Base-by-base conservation (phyloP, 2,888 invertebrate species). In the Actias luna region DNA sequence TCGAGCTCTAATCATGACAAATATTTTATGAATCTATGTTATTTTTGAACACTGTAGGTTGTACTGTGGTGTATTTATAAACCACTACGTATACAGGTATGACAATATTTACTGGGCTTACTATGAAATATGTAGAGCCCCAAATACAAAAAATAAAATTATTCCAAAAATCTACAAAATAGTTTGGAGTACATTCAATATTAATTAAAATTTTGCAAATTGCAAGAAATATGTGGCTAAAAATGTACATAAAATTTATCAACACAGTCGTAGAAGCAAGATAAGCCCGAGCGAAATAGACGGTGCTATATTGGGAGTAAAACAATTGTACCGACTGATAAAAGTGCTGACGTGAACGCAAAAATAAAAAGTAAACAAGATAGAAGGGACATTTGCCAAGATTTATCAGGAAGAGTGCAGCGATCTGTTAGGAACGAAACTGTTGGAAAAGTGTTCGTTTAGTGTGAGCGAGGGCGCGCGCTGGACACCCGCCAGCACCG, bases 341-440 rank as follows among this genome's bases (percentile, higher is more conserved):
- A 55, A 55, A n/a, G n/a, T 16, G 8, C 16, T n/a, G 55, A n/a
- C 29, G 29, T 29, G 29, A n/a, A n/a, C 55, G 14, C 25, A 25
- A 50, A 25, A 50, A 50, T 50, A 50, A 50, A 50, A 50, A 50
- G 46, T 50, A 50, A 25, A 50, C 46, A 50, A 50, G 46, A 50
- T 50, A 50, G n/a, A 12, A 29, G 55, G 16, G 55, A 29, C 55
- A 29, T 55, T 29, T 55, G 55, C 55, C 55, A 55, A 55, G 55
- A 55, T 55, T 55, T 55, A 55, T 55, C 55, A 29, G 29, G 16
- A 29, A 55, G 55, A 55, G 29, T 29, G 55, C 29, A 55, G 7
- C 55, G 16, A 55, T 50, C 27, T 55, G 29, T 55, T 25, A 25
- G 25, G 25, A 22, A 50, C 46, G 12, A 50, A 25, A 50, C 46